Evolutionary conservation across 2,797 vertebrate species (phyloP), one percentile per base, ranked within the genome.

Genomic region (Moxostoma hubbsi): DNA sequence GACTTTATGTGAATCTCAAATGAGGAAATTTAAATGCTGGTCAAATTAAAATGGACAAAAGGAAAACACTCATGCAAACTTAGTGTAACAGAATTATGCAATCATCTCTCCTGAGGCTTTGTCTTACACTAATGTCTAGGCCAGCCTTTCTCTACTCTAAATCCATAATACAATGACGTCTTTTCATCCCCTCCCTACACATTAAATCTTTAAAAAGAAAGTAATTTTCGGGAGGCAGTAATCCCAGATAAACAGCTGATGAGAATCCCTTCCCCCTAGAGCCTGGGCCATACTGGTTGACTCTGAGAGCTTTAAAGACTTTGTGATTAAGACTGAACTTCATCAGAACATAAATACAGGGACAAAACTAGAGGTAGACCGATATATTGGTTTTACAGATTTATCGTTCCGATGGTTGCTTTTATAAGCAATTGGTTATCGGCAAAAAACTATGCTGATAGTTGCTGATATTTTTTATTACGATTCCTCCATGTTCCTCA

Each of bases 181-280:
- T 64, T 36, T 66, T 63, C 59, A 79, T 66, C 71, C 50, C 63
- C 53, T 54, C 59, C 68, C 9, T 47, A 45, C 58, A 11, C 18
- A 65, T 24, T 54, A 51, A 87, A 89, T 88, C 87, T 90, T 88
- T 46, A 57, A 45, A 54, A 85, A 88, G 69, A 85, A 88, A 89
- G 87, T 81, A 81, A 84, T 90, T 91, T 88, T 83, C 65, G 71
- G 24, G 5, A 55, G 73, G 36, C 51, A 2, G 9, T 90, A 82
- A 91, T 89, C 87, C 85, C 53, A 51, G 53, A 16, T 62, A 64
- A 84, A 59, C 57, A 64, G 63, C 65, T 58, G 43, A 64, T 58
- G 51, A 58, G 61, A 88, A 86, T 89, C 76, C 87, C 47, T 8
- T 69, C 77, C 85, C 78, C 77, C 13, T 82, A 57, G 67, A 82